A percentile compares a stretch with the other conserved stretches of the same genome.
Evolutionary conservation across 2,113 vertebrate species (phyloP).

Genomic region (Megatriorchis doriae): DNA sequence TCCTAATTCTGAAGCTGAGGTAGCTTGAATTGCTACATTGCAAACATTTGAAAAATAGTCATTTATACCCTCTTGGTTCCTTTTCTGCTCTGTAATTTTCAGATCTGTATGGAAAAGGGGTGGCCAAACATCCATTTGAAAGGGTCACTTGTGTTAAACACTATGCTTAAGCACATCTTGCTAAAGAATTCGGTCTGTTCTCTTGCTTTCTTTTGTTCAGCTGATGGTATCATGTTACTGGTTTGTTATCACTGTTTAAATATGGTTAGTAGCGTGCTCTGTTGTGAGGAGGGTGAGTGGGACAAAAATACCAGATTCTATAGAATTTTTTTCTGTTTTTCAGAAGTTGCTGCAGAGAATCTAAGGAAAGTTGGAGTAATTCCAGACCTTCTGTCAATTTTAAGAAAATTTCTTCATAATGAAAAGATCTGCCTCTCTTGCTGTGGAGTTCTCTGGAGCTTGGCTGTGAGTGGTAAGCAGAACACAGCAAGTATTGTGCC

Average conservation of each 20-base stretch:
- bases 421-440: slow-evolving; percentile 54
- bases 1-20: background rate
- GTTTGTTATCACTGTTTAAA: background rate
- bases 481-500: background rate
- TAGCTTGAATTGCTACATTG: background rate
- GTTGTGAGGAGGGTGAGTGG: background rate
- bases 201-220: background rate
- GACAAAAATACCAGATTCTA: background rate
- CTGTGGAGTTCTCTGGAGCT: slow-evolving; percentile 70
- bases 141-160: background rate
- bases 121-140: background rate
- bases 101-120: background rate
- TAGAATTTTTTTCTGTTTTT: background rate
- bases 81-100: background rate
- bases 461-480: slow-evolving; percentile 68
- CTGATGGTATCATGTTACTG: background rate
- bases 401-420: slow-evolving; percentile 27
- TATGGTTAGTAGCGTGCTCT: background rate
- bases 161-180: background rate
- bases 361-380: slow-evolving; percentile 47
- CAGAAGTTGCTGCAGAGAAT: slow-evolving; percentile 20
- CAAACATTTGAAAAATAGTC: background rate
- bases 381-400: slow-evolving; percentile 46
- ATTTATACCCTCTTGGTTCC: background rate
- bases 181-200: background rate